Conservation (phyloP, 2,888 invertebrate genomes). For the Petrophora chlorosata region DNA sequence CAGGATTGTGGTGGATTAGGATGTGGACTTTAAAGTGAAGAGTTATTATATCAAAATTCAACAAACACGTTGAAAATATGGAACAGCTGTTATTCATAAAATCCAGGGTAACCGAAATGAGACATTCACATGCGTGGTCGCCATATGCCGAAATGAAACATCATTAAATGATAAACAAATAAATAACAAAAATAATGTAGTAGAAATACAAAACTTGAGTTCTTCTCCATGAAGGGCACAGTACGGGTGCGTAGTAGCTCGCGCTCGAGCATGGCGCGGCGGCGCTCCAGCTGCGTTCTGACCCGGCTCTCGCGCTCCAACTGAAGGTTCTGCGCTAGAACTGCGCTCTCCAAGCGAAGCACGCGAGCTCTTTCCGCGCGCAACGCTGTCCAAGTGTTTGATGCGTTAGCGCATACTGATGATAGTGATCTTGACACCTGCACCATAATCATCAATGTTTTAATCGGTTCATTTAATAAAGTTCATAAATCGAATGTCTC, state of each 20-base stretch:
- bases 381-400: conserved; percentile 70
- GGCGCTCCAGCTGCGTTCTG: conserved; percentile 69
- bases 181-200: neutral
- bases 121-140: too few species aligned
- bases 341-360: conserved; percentile 66
- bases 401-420: conserved; percentile 60
- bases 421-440: conserved; percentile 66
- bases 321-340: conserved; percentile 67
- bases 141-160: neutral
- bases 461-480: too few species aligned
- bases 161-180: neutral
- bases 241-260: conserved; percentile 57
- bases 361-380: conserved; percentile 69
- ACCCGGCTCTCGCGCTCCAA: conserved; percentile 67
- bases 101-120: too few species aligned
- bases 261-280: conserved; percentile 64
- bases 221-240: conserved; percentile 38
- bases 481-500: too few species aligned
- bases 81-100: too few species aligned
- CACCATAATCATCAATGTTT: too few species aligned
- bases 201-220: conserved; percentile 50
- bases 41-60: too few species aligned
- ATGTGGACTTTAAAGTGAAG: too few species aligned
- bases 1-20: too few species aligned
- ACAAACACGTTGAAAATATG: too few species aligned